Evolutionary conservation across 2,797 vertebrate species (phyloP).

Genomic region (Cryptoblepharus egeriae): DNA sequence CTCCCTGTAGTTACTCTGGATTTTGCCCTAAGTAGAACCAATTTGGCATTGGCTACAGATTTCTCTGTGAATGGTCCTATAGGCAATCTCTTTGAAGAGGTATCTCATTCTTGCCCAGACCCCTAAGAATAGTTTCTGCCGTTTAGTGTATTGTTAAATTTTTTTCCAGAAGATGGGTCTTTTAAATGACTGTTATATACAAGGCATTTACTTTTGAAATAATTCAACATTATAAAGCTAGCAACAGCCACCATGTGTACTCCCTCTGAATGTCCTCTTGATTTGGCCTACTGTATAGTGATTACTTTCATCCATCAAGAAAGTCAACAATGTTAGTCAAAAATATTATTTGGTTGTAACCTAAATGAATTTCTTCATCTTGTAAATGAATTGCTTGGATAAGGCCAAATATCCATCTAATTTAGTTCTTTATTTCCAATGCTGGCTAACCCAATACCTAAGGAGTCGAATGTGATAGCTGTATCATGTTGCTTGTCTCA

Average conservation of each 20-base stretch:
- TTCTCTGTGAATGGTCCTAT: background rate
- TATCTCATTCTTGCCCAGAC: background rate
- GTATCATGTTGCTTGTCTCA: background rate
- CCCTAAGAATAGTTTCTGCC: background rate
- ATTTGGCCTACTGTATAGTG: constrained; percentile 2
- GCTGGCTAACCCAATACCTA: background rate
- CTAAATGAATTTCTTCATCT: background rate
- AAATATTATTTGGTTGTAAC: background rate
- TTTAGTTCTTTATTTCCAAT: background rate
- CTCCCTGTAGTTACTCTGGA: no score
- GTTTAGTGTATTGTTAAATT: background rate
- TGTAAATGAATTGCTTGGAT: background rate
- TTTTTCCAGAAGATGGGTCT: background rate
- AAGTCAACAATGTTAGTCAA: background rate
- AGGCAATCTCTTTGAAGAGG: background rate
- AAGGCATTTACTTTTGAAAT: background rate
- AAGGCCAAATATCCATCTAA: background rate
- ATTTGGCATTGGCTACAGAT: background rate
- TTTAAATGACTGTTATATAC: background rate
- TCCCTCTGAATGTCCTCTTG: constrained; percentile 6
- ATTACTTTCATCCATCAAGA: constrained; percentile 16
- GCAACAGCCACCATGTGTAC: background rate
- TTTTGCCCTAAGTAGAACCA: background rate
- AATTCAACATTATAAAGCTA: constrained; percentile 21
- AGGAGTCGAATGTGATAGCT: no score